Conservation (phyloP, 37 sponge, comb jelly and placozoan species). For the Aphrocallistes beatrix region DNA sequence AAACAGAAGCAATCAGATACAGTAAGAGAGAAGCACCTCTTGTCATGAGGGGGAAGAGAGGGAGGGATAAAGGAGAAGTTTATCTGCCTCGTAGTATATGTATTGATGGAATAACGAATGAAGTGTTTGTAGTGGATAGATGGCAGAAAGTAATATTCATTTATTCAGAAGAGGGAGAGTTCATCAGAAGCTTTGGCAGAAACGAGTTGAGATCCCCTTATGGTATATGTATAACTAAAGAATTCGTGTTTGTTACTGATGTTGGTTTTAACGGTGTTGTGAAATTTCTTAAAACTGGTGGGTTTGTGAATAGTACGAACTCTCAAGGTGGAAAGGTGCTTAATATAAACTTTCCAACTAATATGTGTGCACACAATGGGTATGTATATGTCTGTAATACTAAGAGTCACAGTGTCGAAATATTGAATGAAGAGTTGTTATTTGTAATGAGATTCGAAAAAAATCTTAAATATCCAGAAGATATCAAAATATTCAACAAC, state of each 20-base stretch:
- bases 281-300: not conserved
- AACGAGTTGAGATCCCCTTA: not conserved
- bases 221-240: not conserved
- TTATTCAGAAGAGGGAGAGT: not conserved
- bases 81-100: not conserved
- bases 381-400: not conserved
- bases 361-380: not conserved
- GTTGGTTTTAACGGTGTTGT: not conserved
- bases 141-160: not conserved
- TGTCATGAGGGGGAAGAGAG: constrained; percentile 2
- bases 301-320: not conserved
- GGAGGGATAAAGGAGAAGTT: not conserved
- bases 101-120: not conserved
- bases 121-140: too few species aligned
- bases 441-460: not conserved
- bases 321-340: too few species aligned
- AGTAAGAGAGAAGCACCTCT: not conserved
- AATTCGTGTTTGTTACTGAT: constrained; percentile 5
- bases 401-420: not conserved
- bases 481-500: not conserved
- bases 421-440: not conserved
- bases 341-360: too few species aligned
- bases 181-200: not conserved
- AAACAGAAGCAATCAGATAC: not conserved
- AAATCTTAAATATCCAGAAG: not conserved